Evolutionary conservation across 2,113 vertebrate genomes (phyloP).

Genomic region (Heterotis niloticus): DNA sequence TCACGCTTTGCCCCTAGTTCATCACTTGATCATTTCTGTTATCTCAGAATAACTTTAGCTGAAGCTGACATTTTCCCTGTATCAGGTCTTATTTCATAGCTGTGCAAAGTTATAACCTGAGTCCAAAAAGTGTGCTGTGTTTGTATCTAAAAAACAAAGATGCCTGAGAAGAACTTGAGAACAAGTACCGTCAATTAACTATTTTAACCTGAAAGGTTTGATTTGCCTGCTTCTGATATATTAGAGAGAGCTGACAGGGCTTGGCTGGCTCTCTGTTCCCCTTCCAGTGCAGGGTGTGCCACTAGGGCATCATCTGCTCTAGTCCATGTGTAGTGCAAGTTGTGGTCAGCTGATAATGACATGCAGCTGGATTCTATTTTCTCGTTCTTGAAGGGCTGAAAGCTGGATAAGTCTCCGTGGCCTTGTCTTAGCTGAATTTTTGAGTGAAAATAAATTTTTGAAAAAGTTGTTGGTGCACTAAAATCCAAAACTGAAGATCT

Average conservation of each 20-base stretch:
- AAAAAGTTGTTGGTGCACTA: not conserved
- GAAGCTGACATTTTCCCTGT: too few relatives aligned
- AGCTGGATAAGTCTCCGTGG: not conserved
- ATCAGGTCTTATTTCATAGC: too few relatives aligned
- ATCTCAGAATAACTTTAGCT: too few relatives aligned
- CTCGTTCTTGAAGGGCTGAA: not conserved
- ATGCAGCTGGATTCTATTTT: constrained; percentile 6
- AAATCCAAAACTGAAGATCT: too few relatives aligned
- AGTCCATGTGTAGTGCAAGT: not conserved
- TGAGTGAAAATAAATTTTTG: not conserved
- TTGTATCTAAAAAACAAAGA: too few relatives aligned
- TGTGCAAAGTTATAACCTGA: too few relatives aligned
- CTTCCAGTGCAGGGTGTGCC: not conserved
- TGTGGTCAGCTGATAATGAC: constrained; percentile 20
- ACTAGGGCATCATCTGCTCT: not conserved
- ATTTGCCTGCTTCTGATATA: not conserved
- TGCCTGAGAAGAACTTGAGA: too few relatives aligned
- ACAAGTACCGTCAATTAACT: not conserved
- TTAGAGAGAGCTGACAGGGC: not conserved
- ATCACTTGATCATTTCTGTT: too few relatives aligned
- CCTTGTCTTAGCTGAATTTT: not conserved
- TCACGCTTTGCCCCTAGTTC: too few relatives aligned
- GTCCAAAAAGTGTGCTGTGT: too few relatives aligned
- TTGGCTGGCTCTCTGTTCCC: not conserved
- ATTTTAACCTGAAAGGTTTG: not conserved